Evolutionary conservation across 2,113 vertebrate genomes (phyloP), one percentile per base, ranked within the genome.

Genomic region (Pangasianodon gigas): DNA sequence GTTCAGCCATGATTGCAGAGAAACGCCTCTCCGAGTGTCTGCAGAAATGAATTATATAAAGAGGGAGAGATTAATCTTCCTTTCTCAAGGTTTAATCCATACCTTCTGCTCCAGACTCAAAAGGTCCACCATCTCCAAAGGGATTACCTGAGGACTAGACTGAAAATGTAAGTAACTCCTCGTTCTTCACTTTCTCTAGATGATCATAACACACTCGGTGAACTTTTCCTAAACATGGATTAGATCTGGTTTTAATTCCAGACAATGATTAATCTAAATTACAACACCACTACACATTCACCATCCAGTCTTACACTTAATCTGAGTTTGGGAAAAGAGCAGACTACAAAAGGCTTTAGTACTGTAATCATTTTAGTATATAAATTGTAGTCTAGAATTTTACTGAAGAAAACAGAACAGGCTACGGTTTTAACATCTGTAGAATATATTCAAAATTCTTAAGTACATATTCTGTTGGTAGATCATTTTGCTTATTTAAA

Each of bases 21-120:
- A 54, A 94, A 95, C 96, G 94, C 96, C 95, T 96, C 94, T 93
- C 89, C n/a, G 24, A 71, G 85, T 87, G 91, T 93, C 90, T 94
- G 94, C 29, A 83, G 69, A 88, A 85, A 87, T 94, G 94, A 90
- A 86, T 91, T 69, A 85, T 94, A 95, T 95, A 96, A 91, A 90
- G 88, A 80, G 87, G 26, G 48, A 89, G 88, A 86, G 74, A 92
- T 90, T 85, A 81, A 88, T 90, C 88, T 54, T 58, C 89, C 91
- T 84, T 92, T 91, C 84, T 80, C 41, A 71, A 92, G 92, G 92
- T 93, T 94, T 92, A 91, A 92, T 91, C 91, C 91, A 85, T 60
- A 90, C 82, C 6, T 19, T 84, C 82, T 62, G 56, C 80, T 92
- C 13, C 54, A 75, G 92, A 81, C 0, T 4, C 48, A 19, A 58